Evolutionary conservation across 2,888 invertebrate species (phyloP).

Genomic region (Pogonocherus hispidulus): DNA sequence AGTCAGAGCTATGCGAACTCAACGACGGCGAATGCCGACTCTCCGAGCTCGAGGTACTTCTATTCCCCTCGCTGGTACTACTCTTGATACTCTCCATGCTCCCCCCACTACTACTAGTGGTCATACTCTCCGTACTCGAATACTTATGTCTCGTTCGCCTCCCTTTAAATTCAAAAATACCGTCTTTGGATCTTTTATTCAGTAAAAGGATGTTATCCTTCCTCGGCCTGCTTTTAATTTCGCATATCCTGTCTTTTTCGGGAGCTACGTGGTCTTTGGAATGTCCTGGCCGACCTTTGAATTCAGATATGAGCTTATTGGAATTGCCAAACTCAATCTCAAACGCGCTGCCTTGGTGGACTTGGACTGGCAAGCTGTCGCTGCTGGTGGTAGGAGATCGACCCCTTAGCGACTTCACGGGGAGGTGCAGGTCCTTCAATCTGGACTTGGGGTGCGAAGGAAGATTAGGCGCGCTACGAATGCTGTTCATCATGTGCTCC

Average conservation of each 20-base stretch:
- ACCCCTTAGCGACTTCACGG: conserved; percentile 78
- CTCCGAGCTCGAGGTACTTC: conserved; percentile 88
- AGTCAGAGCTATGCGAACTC: conserved; percentile 90
- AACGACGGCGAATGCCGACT: conserved; percentile 87
- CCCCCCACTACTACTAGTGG: conserved; percentile 88
- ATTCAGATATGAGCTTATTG: conserved; percentile 71
- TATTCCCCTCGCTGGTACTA: conserved; percentile 89
- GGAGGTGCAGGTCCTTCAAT: conserved; percentile 81
- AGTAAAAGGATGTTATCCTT: conserved; percentile 60
- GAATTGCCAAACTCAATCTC: conserved; percentile 63
- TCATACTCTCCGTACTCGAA: conserved; percentile 89
- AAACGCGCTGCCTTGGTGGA: conserved; percentile 60
- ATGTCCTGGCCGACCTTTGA: conserved; percentile 70
- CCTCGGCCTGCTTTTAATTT: conserved; percentile 80
- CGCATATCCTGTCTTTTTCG: conserved; percentile 73
- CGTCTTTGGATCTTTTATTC: conserved; percentile 61
- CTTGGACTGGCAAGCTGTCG: conserved; percentile 68
- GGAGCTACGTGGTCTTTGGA: conserved; percentile 71
- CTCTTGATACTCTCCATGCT: conserved; percentile 90
- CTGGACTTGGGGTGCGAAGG: conserved; percentile 78
- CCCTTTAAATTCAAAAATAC: conserved; percentile 73
- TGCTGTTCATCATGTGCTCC: conserved; percentile 79
- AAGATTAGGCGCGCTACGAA: conserved; percentile 85
- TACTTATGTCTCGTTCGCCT: conserved; percentile 76
- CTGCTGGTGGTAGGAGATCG: conserved; percentile 74